phyloP scores from a whole-genome alignment of 2,797 vertebrate genomes.

The Lithobates sylvaticus region DNA sequence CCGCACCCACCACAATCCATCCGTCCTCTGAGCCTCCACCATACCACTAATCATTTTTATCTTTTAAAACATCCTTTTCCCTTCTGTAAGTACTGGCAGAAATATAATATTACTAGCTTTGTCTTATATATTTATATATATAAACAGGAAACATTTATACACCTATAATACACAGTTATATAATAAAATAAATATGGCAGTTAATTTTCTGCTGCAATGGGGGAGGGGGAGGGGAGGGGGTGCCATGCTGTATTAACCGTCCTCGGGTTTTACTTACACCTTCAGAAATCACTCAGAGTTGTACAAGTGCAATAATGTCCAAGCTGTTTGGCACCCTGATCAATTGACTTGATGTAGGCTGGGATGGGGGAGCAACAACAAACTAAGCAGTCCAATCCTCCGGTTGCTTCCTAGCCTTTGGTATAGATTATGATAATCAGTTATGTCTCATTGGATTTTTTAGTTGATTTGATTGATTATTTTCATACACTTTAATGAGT shows the following conservation, averaged over 20 bases:
- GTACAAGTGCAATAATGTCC: background rate
- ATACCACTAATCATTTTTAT: slow-evolving; percentile 1
- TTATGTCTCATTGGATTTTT: background rate
- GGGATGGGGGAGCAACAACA: background rate
- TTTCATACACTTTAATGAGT: background rate
- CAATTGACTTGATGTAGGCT: background rate
- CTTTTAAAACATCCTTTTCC: slow-evolving; percentile 20
- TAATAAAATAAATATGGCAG: slow-evolving; percentile 57
- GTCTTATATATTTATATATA: slow-evolving; percentile 60
- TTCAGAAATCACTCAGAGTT: background rate
- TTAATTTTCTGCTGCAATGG: background rate
- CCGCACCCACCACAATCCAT: background rate
- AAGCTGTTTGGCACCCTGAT: background rate
- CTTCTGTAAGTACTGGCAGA: slow-evolving; percentile 33
- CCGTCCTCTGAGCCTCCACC: background rate
- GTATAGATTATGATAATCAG: background rate
- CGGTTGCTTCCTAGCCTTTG: background rate
- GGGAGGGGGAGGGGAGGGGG: background rate
- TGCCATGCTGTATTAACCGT: background rate
- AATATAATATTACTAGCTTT: slow-evolving; percentile 62
- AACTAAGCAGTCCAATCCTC: background rate
- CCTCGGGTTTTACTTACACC: background rate
- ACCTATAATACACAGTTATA: slow-evolving; percentile 58
- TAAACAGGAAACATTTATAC: slow-evolving; percentile 61
- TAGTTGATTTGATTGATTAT: background rate